Percentiles rank a stretch among this genome's conserved stretches.
Evolutionary conservation across 2,113 vertebrate species (phyloP).

Genomic region (Cavia porcellus): DNA sequence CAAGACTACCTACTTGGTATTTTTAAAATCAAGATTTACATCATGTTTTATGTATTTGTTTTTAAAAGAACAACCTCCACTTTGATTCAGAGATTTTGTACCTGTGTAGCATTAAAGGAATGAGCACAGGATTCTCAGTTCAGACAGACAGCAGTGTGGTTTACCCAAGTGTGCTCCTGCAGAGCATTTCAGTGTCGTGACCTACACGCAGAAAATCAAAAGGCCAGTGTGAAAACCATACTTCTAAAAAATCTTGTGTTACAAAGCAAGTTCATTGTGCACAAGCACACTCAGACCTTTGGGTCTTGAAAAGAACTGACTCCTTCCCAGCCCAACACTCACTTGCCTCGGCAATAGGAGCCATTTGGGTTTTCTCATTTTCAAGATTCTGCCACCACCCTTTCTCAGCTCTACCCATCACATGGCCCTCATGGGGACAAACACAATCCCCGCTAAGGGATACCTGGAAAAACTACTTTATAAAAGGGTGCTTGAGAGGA

Average conservation of each 20-base stretch:
- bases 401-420: conserved; percentile 7
- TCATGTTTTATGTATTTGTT: neutral
- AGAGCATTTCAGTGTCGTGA: neutral
- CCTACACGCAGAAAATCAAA: neutral
- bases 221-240: neutral
- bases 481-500: conserved; percentile 4
- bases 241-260: neutral
- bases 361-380: conserved; percentile 12
- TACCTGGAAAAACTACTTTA: neutral
- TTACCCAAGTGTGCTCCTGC: neutral
- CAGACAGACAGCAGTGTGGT: neutral
- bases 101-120: neutral
- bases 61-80: neutral
- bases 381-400: neutral
- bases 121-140: neutral
- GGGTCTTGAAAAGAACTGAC: conserved; percentile 16
- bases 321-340: neutral
- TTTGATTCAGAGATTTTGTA: conserved; percentile 50
- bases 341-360: neutral
- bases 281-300: conserved; percentile 8
- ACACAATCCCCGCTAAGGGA: neutral
- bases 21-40: neutral
- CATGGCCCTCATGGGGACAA: neutral
- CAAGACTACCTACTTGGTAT: neutral
- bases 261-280: accelerated